Conservation (phyloP, 2,888 invertebrate species). For the Mylabris sibirica region DNA sequence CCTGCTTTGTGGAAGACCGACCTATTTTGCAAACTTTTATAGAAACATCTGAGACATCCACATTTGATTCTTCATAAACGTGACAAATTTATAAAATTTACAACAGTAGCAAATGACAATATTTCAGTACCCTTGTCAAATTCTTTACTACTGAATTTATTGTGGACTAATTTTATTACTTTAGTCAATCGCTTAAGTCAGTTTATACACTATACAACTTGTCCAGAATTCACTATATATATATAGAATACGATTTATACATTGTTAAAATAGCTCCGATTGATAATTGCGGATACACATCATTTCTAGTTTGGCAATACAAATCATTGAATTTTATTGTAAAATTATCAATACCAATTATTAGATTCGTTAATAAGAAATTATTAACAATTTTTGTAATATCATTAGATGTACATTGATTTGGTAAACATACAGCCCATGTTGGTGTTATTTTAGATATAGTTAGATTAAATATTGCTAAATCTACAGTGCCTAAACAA, state of each 20-base stretch:
- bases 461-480: neutral
- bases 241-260: too few species aligned
- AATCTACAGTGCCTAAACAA: constrained; percentile 35
- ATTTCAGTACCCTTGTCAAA: too few species aligned
- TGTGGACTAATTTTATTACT: too few species aligned
- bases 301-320: constrained; percentile 19
- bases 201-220: too few species aligned
- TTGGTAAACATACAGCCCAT: constrained; percentile 29
- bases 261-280: constrained; percentile 26
- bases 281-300: constrained; percentile 14
- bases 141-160: too few species aligned
- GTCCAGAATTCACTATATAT: neutral
- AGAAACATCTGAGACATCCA: too few species aligned
- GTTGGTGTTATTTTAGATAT: neutral
- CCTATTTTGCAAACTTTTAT: too few species aligned
- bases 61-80: too few species aligned
- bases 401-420: constrained; percentile 16
- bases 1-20: too few species aligned
- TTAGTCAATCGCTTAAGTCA: too few species aligned
- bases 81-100: too few species aligned
- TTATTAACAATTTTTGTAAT: constrained; percentile 14
- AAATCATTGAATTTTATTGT: neutral
- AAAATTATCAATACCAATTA: neutral
- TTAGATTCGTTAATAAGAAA: neutral
- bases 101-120: too few species aligned